Percentiles rank a stretch among this genome's conserved stretches.
Evolutionary conservation across 2,113 vertebrate genomes (phyloP).

Genomic region (Raja brachyura): DNA sequence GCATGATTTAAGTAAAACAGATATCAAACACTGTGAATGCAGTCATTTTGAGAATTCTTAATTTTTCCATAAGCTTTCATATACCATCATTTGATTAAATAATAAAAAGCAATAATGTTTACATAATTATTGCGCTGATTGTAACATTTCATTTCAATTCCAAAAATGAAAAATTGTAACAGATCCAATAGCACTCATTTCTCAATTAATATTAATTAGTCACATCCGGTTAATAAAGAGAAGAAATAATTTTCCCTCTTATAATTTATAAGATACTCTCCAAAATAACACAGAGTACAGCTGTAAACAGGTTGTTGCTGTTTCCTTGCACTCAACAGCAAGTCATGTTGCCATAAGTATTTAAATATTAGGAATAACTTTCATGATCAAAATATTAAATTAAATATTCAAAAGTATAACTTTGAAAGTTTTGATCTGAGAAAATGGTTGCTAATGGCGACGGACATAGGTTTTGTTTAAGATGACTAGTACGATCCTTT

Average conservation of each 20-base stretch:
- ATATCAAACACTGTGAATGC: background rate
- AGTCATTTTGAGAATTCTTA: background rate
- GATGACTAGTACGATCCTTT: background rate
- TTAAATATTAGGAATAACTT: background rate
- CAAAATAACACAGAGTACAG: too few species aligned
- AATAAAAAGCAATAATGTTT: background rate
- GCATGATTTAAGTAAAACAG: too few species aligned
- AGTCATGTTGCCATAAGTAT: too few species aligned
- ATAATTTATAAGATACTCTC: too few species aligned
- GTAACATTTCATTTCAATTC: too few species aligned
- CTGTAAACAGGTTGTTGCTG: too few species aligned
- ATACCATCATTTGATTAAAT: background rate
- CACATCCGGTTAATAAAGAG: too few species aligned
- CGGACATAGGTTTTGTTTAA: background rate
- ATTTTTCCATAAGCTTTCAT: background rate
- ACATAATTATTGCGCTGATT: background rate
- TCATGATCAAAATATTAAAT: background rate
- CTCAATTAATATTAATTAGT: background rate
- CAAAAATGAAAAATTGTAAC: background rate
- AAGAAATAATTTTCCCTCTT: too few species aligned
- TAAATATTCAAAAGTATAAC: background rate
- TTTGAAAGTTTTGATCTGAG: background rate
- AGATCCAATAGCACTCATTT: background rate
- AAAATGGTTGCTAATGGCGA: background rate
- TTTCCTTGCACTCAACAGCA: too few species aligned